Conservation (phyloP, 1,140 invertebrate species). For the Magallana ariakensis region DNA sequence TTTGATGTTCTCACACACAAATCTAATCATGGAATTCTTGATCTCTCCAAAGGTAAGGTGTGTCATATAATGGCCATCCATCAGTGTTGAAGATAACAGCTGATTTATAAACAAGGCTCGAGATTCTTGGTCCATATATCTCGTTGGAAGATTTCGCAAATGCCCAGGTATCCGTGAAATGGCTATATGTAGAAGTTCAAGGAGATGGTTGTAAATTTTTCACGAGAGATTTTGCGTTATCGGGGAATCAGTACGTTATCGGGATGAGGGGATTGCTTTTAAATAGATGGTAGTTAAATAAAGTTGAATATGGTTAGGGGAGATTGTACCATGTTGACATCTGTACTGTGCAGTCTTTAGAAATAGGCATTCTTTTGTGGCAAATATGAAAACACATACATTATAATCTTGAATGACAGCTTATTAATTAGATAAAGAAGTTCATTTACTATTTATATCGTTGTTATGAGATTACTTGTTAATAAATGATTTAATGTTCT, state of each 20-base stretch:
- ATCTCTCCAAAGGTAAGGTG: conserved; percentile 52
- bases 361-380: too few relatives aligned
- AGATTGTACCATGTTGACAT: too few relatives aligned
- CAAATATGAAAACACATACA: too few relatives aligned
- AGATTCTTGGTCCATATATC: conserved; percentile 20
- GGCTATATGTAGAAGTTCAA: neutral
- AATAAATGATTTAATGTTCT: too few relatives aligned
- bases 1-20: conserved; percentile 61
- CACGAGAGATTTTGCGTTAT: neutral
- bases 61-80: neutral
- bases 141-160: conserved; percentile 3
- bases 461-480: too few relatives aligned
- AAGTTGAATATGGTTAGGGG: neutral
- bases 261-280: neutral
- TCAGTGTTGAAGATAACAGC: neutral
- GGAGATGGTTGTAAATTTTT: conserved; percentile 18
- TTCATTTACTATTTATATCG: too few relatives aligned
- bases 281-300: neutral
- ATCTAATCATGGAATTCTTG: conserved; percentile 72
- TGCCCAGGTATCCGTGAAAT: conserved; percentile 33
- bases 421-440: too few relatives aligned
- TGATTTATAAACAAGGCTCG: conserved; percentile 35
- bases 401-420: too few relatives aligned
- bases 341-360: too few relatives aligned
- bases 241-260: neutral